These are phyloP conservation scores for Eledona agricola DNA, from an alignment of 2,888 invertebrate species.

Conservation along the genomic window DNA sequence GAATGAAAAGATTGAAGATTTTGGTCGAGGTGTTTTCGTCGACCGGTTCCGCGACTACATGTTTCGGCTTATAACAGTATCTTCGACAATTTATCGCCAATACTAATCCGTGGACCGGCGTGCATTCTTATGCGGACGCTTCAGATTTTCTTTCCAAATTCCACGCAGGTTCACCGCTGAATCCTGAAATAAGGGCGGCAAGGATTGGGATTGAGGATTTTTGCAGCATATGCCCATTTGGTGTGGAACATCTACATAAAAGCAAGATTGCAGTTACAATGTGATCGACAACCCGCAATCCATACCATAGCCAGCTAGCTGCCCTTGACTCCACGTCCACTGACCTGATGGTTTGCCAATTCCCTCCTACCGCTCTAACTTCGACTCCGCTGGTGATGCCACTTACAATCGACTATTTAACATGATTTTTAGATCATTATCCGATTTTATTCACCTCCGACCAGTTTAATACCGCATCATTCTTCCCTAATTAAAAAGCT, in stretches of 20 bases:
- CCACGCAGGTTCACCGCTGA: too few relatives aligned
- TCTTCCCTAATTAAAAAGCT: slow-evolving; percentile 24
- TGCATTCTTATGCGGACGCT: slow-evolving; percentile 21
- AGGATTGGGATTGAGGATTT: slow-evolving; percentile 10
- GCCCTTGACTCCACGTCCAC: slow-evolving; percentile 63
- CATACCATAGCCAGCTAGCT: slow-evolving; percentile 55
- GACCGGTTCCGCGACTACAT: slow-evolving; percentile 24
- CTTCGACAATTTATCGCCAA: slow-evolving; percentile 20
- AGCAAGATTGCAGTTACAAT: slow-evolving; percentile 49
- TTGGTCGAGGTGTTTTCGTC: too few relatives aligned
- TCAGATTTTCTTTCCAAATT: slow-evolving; percentile 17
- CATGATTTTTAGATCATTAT: slow-evolving; percentile 36
- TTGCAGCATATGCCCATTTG: slow-evolving; percentile 14
- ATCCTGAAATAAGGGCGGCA: slow-evolving; percentile 9
- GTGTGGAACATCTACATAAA: slow-evolving; percentile 35
- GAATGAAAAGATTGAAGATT: too few relatives aligned
- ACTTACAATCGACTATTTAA: slow-evolving; percentile 38
- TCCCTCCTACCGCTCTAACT: slow-evolving; percentile 46
- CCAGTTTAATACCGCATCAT: slow-evolving; percentile 18
- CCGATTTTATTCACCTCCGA: slow-evolving; percentile 23
- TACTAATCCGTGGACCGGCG: slow-evolving; percentile 31
- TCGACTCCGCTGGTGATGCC: slow-evolving; percentile 38
- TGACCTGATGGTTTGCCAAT: slow-evolving; percentile 60
- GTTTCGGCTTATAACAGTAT: slow-evolving; percentile 30
- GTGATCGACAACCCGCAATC: slow-evolving; percentile 55